Base-by-base conservation (phyloP, 2,113 vertebrate genomes). In the Bucco capensis region DNA sequence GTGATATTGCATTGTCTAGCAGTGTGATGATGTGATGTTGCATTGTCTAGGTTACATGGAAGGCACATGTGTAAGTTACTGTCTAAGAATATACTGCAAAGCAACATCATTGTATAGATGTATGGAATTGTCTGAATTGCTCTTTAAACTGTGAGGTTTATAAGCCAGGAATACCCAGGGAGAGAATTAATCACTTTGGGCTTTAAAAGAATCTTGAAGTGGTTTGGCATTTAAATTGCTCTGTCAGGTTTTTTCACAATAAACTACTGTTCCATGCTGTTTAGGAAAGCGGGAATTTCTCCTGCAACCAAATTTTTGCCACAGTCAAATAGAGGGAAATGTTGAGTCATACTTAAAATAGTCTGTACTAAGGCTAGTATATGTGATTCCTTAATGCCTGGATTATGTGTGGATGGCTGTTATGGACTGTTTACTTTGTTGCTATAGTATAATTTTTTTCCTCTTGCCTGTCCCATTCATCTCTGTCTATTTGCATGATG, bases 201-300 rank as follows among this genome's bases (percentile, higher is more conserved):
- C 46, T 40, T 83, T 93, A 71, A 94, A 96, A 85, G 75, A 95
- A 69, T 70, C 37, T 79, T 93, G 50, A 21, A 83, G 81, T 88
- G n/a, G 33, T 73, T 95, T 97, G 42, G 54, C 44, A 57, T 83
- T 92, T 78, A 62, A 77, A 82, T 87, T 87, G 40, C 37, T 88
- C 5, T 60, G 70, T 85, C 31, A 64, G 42, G 6, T 64, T 72
- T 58, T 19, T 17, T 5, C 33, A 25, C 35, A 42, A 14, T 64
- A 72, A 69, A 25, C 19, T 60, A 21, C 7, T 92, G 71, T 79
- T 84, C 31, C 5, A 24, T 50, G 14, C 19, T 57, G 9, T 56
- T 89, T 56, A 75, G 49, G 35, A 85, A 92, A 78, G 49, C 24
- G 33, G 61, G 11, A 79, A 33, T 85, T 91, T 44, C 13, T 87